These are phyloP conservation scores for Alces alces DNA, from an alignment of 2,113 vertebrate genomes.

Conservation along the genomic window DNA sequence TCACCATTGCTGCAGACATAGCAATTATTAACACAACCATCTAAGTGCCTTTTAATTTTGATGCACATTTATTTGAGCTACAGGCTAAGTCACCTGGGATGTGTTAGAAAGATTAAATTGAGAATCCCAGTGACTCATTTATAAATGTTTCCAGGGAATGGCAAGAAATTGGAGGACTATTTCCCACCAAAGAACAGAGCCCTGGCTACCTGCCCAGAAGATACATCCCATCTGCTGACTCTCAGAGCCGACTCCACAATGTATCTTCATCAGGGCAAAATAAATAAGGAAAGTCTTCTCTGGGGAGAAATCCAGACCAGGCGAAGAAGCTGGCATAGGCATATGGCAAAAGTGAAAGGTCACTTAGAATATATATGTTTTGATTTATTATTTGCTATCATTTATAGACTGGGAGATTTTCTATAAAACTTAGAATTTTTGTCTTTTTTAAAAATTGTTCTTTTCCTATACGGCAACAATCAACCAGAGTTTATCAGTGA, in stretches of 20 bases:
- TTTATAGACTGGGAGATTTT: background rate
- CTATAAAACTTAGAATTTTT: background rate
- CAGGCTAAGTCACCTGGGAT: constrained; percentile 70
- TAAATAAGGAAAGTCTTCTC: background rate
- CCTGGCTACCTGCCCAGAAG: constrained; percentile 54
- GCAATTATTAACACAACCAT: constrained; percentile 51
- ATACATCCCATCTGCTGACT: constrained; percentile 28
- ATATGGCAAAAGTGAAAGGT: background rate
- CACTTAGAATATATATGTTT: background rate
- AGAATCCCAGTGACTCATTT: constrained; percentile 76
- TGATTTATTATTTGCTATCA: background rate
- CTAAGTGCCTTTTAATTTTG: constrained; percentile 76
- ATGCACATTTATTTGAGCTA: constrained; percentile 64
- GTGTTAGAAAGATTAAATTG: constrained; percentile 75
- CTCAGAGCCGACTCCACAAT: background rate
- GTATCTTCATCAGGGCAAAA: background rate
- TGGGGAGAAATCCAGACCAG: background rate
- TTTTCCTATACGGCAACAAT: background rate
- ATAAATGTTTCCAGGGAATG: constrained; percentile 76
- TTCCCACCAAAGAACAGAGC: constrained; percentile 67
- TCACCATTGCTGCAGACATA: constrained; percentile 33
- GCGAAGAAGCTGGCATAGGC: background rate
- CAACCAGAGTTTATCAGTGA: background rate
- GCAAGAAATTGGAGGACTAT: constrained; percentile 51
- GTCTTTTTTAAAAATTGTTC: background rate